Conservation (phyloP, 2,888 invertebrate genomes). For the Helleia helle region DNA sequence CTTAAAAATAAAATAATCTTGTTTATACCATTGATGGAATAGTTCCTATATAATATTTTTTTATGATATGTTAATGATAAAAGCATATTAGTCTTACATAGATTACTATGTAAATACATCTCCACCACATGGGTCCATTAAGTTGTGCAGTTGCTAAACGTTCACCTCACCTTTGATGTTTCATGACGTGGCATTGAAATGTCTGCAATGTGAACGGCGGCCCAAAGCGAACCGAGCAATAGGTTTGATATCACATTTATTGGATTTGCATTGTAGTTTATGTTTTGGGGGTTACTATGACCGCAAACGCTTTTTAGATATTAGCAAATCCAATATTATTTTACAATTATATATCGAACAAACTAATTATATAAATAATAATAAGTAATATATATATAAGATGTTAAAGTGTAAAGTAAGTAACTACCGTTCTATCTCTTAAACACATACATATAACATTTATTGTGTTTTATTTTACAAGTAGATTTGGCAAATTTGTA, state of each 20-base stretch:
- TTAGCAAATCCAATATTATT: conserved; percentile 23
- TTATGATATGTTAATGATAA: too few species aligned
- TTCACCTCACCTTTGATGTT: conserved; percentile 53
- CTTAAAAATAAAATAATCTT: too few species aligned
- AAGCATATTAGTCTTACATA: background rate
- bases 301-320: conserved; percentile 22
- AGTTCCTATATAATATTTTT: too few species aligned
- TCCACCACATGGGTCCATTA: background rate
- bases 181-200: conserved; percentile 66
- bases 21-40: too few species aligned
- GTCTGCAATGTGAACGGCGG: conserved; percentile 49
- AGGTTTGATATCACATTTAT: conserved; percentile 67
- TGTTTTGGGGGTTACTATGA: conserved; percentile 22
- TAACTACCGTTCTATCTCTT: too few species aligned
- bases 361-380: too few species aligned
- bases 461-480: too few species aligned
- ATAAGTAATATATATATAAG: too few species aligned
- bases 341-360: conserved; percentile 7
- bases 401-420: too few species aligned
- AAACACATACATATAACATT: too few species aligned
- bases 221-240: conserved; percentile 65
- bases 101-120: background rate
- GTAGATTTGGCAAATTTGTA: too few species aligned
- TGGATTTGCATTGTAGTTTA: conserved; percentile 61
- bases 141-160: conserved; percentile 29